phyloP scores from a whole-genome alignment of 2,797 vertebrate species.

The Channallabes apus region DNA sequence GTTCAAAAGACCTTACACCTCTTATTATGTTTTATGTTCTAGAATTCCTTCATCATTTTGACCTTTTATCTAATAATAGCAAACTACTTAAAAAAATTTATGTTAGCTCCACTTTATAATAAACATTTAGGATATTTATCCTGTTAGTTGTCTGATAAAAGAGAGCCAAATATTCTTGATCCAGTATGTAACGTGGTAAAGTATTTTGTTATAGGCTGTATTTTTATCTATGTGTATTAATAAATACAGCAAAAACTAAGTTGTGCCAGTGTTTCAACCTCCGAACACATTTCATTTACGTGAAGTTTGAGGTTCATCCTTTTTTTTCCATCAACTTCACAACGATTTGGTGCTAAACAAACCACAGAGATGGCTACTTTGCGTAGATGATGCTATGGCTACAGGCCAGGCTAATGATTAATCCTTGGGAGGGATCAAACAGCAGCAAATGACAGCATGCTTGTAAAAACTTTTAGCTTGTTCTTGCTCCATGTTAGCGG shows the following conservation, averaged over 20 bases:
- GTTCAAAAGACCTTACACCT: not conserved
- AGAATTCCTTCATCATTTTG: not conserved
- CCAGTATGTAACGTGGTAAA: not conserved
- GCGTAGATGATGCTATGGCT: constrained; percentile 19
- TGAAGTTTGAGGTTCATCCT: not conserved
- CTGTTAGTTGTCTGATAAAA: not conserved
- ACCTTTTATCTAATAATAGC: not conserved
- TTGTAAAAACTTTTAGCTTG: constrained; percentile 20
- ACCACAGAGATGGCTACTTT: not conserved
- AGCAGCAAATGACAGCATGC: constrained; percentile 32
- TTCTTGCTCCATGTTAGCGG: constrained; percentile 8
- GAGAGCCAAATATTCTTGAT: not conserved
- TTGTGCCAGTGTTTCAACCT: not conserved
- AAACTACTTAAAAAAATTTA: not conserved
- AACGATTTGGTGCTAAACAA: not conserved
- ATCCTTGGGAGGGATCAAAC: constrained; percentile 39
- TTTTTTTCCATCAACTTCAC: not conserved
- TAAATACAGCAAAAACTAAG: not conserved
- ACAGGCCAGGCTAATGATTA: constrained; percentile 32
- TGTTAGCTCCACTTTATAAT: not conserved
- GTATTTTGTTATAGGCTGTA: not conserved
- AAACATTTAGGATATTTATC: not conserved
- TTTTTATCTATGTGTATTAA: not conserved
- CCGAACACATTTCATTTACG: not conserved
- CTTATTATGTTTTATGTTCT: not conserved